These are phyloP conservation scores for Noctua comes DNA, from an alignment of 2,888 invertebrate species.

Conservation along the genomic window DNA sequence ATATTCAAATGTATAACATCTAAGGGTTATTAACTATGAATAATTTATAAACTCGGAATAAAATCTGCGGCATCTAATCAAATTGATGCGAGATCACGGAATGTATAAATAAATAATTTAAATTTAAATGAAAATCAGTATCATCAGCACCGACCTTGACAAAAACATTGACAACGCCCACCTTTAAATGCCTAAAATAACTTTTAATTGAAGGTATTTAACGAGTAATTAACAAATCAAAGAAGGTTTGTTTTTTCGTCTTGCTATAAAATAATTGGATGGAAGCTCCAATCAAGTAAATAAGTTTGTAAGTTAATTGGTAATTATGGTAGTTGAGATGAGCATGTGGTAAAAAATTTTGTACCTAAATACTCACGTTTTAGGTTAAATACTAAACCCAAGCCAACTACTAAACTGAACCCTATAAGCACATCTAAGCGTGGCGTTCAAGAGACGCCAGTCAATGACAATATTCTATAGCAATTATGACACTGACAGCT, in stretches of 20 bases:
- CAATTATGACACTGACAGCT: background rate
- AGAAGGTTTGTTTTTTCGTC: background rate
- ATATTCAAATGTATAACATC: slow-evolving; percentile 37
- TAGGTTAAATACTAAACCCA: background rate
- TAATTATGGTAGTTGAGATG: background rate
- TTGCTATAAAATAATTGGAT: slow-evolving; percentile 14
- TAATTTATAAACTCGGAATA: slow-evolving; percentile 48
- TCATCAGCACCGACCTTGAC: slow-evolving; percentile 48
- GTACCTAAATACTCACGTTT: background rate
- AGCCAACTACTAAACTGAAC: background rate
- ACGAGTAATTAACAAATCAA: slow-evolving; percentile 10
- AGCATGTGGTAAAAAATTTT: background rate
- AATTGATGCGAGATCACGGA: slow-evolving; percentile 48
- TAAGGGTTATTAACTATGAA: slow-evolving; percentile 21
- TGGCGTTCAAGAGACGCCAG: background rate
- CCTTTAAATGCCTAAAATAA: slow-evolving; percentile 15
- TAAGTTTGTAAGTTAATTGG: slow-evolving; percentile 6
- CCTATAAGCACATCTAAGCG: background rate
- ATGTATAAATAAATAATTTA: slow-evolving; percentile 46
- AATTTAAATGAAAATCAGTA: slow-evolving; percentile 27
- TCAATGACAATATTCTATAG: background rate
- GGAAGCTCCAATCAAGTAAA: slow-evolving; percentile 41
- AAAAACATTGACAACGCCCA: slow-evolving; percentile 43
- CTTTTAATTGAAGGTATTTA: slow-evolving; percentile 21
- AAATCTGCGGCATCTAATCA: slow-evolving; percentile 29